Evolutionary conservation across 37 sponge, comb jelly and placozoan genomes (phyloP), one percentile per base, ranked within the genome.

Genomic region (Agelas oroides): DNA sequence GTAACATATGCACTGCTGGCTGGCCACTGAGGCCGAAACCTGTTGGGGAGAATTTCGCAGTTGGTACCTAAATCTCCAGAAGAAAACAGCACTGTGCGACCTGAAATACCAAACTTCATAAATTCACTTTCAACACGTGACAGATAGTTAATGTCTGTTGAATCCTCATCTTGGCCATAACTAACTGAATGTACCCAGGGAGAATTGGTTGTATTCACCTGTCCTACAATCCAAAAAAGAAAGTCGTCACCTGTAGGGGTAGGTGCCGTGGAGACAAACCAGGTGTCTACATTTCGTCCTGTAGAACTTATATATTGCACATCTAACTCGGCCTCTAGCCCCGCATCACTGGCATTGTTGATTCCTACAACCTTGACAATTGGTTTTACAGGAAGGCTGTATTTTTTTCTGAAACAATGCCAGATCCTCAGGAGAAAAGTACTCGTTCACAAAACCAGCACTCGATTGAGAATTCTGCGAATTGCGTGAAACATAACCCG

Each of bases 141-240:
- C 67, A 83, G 71, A 81, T 85, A 98, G 60, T 86, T 85, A 1
- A 23, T 19, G 0, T 82, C 74, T 35, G 94, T 83, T 17, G 86
- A 63, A 60, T 67, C 39, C 68, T 95, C 98, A 2, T 70, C 24
- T 53, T 98, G 96, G 0, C 94, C 96, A 80, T 98, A 98, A 65
- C 98, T 95, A 27, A 79, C 92, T n/a, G 94, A 93, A 76, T 89
- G 92, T 18, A 97, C 89, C 86, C 84, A 87, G 1, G 97, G 93
- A 8, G 93, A 81, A 58, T 74, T 73, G 17, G 90, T 91, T 27
- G 72, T 81, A 76, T 94, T 98, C 15, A 92, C 88, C 64, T 82
- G 92, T 5, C 41, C 64, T 1, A 84, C 2, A 40, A 95, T 84
- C 98, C 98, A 98, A 30, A 79, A 79, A 35, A 98, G 85, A 36